These are phyloP conservation scores for Notechis scutatus DNA, from an alignment of 2,113 vertebrate genomes.

Conservation along the genomic window DNA sequence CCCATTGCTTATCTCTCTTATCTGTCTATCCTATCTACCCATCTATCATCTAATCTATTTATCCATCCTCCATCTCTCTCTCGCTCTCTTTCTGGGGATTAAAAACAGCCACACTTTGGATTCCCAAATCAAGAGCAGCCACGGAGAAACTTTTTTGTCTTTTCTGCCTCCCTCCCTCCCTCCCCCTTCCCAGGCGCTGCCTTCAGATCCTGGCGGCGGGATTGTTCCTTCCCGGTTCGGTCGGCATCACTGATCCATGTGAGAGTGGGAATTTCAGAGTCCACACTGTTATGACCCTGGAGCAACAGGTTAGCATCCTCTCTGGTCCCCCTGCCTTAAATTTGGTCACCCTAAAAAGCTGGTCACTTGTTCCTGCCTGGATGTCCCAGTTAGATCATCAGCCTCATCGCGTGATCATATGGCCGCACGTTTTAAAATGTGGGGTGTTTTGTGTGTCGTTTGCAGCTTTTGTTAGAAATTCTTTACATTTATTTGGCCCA, in stretches of 20 bases:
- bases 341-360: no score
- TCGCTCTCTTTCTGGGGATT: neutral
- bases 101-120: neutral
- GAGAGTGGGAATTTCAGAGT: conserved; percentile 96
- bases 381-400: neutral
- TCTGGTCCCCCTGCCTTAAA: neutral
- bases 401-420: neutral
- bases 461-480: neutral
- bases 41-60: no score
- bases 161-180: accelerated
- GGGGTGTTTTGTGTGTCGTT: neutral
- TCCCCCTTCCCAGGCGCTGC: conserved; percentile 76
- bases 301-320: conserved; percentile 83
- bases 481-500: no score
- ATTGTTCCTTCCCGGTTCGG: conserved; percentile 91
- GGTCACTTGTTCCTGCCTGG: neutral
- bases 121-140: no score
- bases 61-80: no score
- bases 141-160: no score
- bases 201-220: conserved; percentile 95
- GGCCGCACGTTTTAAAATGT: no score
- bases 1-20: no score
- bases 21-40: no score
- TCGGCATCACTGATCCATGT: conserved; percentile 95
- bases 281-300: conserved; percentile 96